These are phyloP conservation scores for Drosophila gaucha DNA, from an alignment of 2,888 invertebrate species.

Conservation along the genomic window DNA sequence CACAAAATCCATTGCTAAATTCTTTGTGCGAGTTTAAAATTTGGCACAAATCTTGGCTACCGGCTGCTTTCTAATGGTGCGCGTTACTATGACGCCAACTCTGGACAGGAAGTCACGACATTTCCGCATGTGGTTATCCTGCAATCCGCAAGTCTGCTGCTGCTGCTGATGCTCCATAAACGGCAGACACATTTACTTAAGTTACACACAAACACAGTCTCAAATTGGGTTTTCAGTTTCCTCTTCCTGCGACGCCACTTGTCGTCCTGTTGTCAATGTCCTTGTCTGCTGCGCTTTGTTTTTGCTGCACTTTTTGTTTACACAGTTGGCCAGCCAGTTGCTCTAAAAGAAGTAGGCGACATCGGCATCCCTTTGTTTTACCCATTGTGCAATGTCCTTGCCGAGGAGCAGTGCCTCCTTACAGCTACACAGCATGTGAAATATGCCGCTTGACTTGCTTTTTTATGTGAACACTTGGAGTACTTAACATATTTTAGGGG, in stretches of 20 bases:
- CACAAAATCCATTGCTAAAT: slow-evolving; percentile 13
- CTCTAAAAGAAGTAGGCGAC: slow-evolving; percentile 11
- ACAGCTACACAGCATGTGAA: slow-evolving; percentile 1
- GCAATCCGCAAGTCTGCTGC: not conserved
- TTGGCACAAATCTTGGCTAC: slow-evolving; percentile 35
- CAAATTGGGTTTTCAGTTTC: slow-evolving; percentile 54
- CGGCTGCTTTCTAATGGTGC: slow-evolving; percentile 13
- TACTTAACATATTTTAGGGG: slow-evolving; percentile 11
- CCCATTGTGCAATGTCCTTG: slow-evolving; percentile 53
- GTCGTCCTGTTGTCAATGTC: slow-evolving; percentile 31
- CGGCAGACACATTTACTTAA: slow-evolving; percentile 26
- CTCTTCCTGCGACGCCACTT: slow-evolving; percentile 61
- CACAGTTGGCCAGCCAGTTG: slow-evolving; percentile 48
- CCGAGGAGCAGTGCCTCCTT: not conserved
- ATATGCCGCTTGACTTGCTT: slow-evolving; percentile 17
- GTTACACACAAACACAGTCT: slow-evolving; percentile 27
- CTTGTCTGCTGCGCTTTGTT: slow-evolving; percentile 29
- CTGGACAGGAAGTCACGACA: slow-evolving; percentile 11
- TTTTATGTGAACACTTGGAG: not conserved
- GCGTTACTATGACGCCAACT: slow-evolving; percentile 54
- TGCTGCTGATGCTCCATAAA: slow-evolving; percentile 5
- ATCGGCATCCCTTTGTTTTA: slow-evolving; percentile 38
- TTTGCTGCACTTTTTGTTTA: slow-evolving; percentile 52
- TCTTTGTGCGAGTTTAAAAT: slow-evolving; percentile 11
- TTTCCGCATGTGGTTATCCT: slow-evolving; percentile 32